These are phyloP conservation scores for Anthophora plumipes DNA, from an alignment of 2,888 invertebrate genomes.

Conservation along the genomic window DNA sequence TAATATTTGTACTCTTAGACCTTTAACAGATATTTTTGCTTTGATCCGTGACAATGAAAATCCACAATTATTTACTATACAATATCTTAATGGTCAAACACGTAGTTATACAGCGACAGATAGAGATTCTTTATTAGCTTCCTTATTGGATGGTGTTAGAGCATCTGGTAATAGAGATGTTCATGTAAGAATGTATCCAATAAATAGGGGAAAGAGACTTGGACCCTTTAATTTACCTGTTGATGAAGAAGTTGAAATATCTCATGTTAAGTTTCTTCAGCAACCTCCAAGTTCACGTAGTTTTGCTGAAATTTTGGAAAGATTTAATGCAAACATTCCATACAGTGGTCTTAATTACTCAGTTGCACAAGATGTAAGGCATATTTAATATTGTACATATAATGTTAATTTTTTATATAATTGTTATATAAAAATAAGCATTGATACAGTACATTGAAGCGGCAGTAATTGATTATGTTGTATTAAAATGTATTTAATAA, in stretches of 20 bases:
- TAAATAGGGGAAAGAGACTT: slow-evolving; percentile 94
- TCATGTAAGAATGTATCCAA: slow-evolving; percentile 94
- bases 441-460: slow-evolving; percentile 71
- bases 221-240: slow-evolving; percentile 95
- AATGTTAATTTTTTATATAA: slow-evolving; percentile 21
- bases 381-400: slow-evolving; percentile 33
- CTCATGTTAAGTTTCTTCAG: slow-evolving; percentile 92
- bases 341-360: slow-evolving; percentile 99
- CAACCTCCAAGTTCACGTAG: slow-evolving; percentile 88
- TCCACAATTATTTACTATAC: slow-evolving; percentile 96
- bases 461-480: slow-evolving; percentile 40
- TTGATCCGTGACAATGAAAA: slow-evolving; percentile 95
- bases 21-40: slow-evolving; percentile 94
- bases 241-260: slow-evolving; percentile 98
- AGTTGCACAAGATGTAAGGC: slow-evolving; percentile 96
- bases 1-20: slow-evolving; percentile 94
- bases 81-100: slow-evolving; percentile 96
- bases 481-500: slow-evolving; percentile 25
- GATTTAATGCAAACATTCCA: slow-evolving; percentile 99
- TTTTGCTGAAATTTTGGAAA: slow-evolving; percentile 93
- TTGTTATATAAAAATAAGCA: slow-evolving; percentile 16
- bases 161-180: slow-evolving; percentile 99
- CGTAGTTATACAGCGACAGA: slow-evolving; percentile 96
- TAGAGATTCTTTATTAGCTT: slow-evolving; percentile 97
- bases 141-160: slow-evolving; percentile 97